Evolutionary conservation across 2,888 invertebrate genomes (phyloP), one percentile per base, ranked within the genome.

Genomic region (Anoplius nigerrimus): DNA sequence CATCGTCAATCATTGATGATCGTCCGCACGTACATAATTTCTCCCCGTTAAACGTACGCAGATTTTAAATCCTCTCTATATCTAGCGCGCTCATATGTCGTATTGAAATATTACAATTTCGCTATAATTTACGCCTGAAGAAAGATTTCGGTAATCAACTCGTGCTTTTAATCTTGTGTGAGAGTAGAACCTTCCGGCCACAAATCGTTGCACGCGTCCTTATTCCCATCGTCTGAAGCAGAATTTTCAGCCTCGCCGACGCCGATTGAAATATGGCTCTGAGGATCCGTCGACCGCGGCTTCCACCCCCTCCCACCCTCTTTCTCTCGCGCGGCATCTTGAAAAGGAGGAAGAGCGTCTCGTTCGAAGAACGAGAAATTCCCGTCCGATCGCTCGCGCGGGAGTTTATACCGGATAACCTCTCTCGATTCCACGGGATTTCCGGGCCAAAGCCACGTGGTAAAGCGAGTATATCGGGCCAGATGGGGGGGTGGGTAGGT

Each of bases 361-460:
- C n/a, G n/a, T n/a, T n/a, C 27, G 62, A 51, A 43, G 62, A 62
- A 55, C 24, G 54, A 62, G 55, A 62, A 62, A 20, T 62, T 54
- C 54, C 18, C 62, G 61, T 43, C 46, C 61, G 54, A 62, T 24
- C 51, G 27, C 18, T 45, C 62, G 43, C 42, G 51, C 55, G 57
- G 62, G 66, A 66, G 66, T 78, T 82, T 77, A 66, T 64, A 75
- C 73, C 74, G 73, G 68, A 48, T 18, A 48, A 76, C 66, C 75
- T 45, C 67, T 71, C 75, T 71, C 76, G 69, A 78, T 76, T 73
- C 57, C 66, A 51, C 46, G 18, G 67, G 64, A 72, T 78, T 73
- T 68, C 52, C 61, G 22, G 51, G 60, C 51, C 58, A 76, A 46
- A 69, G 42, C 55, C 24, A 15, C 18, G 11, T 43, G 61, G 52